Base-by-base conservation (phyloP, 2,113 vertebrate genomes). In the Microcebus griseorufus region DNA sequence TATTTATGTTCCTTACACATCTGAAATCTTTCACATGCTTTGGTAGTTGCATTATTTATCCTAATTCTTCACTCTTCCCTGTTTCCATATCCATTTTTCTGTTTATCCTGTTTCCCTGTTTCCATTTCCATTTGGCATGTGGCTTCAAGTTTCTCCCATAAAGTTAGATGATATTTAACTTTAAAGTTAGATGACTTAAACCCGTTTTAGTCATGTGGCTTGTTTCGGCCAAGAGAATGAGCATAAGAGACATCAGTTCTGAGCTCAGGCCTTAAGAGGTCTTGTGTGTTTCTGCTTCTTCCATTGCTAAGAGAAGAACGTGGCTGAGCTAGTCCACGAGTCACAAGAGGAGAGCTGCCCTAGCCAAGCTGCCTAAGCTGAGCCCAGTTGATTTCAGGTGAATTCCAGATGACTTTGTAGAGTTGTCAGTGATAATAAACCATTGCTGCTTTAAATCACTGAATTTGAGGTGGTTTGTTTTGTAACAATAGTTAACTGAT, bases 261-360 rank as follows among this genome's bases (percentile, higher is more conserved):
- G 55, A 76, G 60, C 69, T 3, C n/a, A 22, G 27, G 39, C 22
- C 6, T 60, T 95, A 73, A 65, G 53, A 92, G 14, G n/a, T 3
- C 65, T 91, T 60, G 20, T 60, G 39, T 73, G 13, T 90, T 95
- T 92, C 67, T 93, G 55, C 45, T 85, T 80, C 51, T 90, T 76
- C 18, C 12, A 76, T 34, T 73, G 16, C 25, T 69, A 10, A 53
- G 42, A 83, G 60, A 53, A 87, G 78, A 92, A 48, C 6, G 73
- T 65, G 70, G 58, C 25, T 48, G 42, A 65, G 45, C 42, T 78
- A 14, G 25, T 58, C 32, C 9, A 29, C 29, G 45, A n/a, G 29
- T 55, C 82, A 2, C 51, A 91, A 39, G 5, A 18, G 48, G n/a
- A 58, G 27, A 45, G 45, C 45, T 79, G 37, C 13, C 25, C 58